Evolutionary conservation across 2,113 vertebrate genomes (phyloP).

Genomic region (Cavia aperea): DNA sequence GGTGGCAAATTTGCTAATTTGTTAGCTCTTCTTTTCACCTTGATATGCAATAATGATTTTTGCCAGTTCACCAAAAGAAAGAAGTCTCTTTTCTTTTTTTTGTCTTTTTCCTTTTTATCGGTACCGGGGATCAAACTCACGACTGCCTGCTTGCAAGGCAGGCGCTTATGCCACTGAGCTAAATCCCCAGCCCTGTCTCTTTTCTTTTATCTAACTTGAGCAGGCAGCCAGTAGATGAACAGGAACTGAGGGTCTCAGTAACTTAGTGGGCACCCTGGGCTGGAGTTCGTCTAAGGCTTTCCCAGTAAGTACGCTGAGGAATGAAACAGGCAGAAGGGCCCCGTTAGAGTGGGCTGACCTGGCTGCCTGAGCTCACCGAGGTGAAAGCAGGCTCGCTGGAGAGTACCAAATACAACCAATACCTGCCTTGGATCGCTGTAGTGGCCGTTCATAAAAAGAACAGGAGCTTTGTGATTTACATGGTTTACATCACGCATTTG

Average conservation of each 20-base stretch:
- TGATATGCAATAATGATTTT: slow-evolving; percentile 42
- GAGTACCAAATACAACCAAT: background rate
- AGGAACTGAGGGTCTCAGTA: slow-evolving; percentile 35
- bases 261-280: slow-evolving; percentile 15
- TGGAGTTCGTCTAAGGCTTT: slow-evolving; percentile 49
- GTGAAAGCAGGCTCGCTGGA: background rate
- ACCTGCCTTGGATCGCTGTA: background rate
- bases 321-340: slow-evolving; percentile 8
- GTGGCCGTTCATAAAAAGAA: background rate
- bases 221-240: slow-evolving; percentile 26
- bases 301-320: slow-evolving; percentile 24
- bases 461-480: background rate
- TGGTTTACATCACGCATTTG: background rate
- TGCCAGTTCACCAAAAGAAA: slow-evolving; percentile 13
- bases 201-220: slow-evolving; percentile 25
- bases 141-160: too few relatives aligned
- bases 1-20: slow-evolving; percentile 42
- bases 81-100: background rate
- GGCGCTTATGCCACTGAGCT: too few relatives aligned
- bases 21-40: slow-evolving; percentile 29
- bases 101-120: too few relatives aligned
- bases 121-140: too few relatives aligned
- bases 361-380: slow-evolving; percentile 13
- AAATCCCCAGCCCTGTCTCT: background rate
- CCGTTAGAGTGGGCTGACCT: background rate